A percentile compares a stretch with the other conserved stretches of the same genome.
These are phyloP conservation scores for Eublepharis macularius DNA, from an alignment of 2,113 vertebrate genomes.

Conservation along the genomic window DNA sequence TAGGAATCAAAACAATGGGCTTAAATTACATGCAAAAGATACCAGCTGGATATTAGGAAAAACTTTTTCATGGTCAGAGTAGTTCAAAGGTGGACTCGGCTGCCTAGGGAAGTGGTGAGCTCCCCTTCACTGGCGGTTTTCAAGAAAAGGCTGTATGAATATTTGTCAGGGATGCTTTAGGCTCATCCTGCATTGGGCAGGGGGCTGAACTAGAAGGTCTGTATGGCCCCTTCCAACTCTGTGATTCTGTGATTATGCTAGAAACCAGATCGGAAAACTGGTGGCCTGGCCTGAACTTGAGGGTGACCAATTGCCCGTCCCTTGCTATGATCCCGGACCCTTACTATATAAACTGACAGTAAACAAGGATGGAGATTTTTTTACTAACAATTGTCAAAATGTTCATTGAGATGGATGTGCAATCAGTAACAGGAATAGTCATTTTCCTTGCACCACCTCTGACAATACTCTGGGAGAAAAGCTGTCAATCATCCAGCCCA, in stretches of 20 bases:
- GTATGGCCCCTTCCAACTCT: too few relatives aligned
- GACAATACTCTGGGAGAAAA: background rate
- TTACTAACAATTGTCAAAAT: background rate
- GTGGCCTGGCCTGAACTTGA: background rate
- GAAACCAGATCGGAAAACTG: background rate
- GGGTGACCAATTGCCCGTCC: background rate
- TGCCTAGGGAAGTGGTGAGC: too few relatives aligned
- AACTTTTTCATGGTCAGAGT: too few relatives aligned
- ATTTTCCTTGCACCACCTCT: background rate
- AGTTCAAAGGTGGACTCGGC: too few relatives aligned
- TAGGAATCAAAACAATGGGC: too few relatives aligned
- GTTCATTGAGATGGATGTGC: background rate
- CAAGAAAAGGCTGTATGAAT: too few relatives aligned
- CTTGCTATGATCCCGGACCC: background rate
- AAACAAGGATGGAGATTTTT: background rate
- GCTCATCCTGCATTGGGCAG: too few relatives aligned
- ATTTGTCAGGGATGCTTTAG: too few relatives aligned
- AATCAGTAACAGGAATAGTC: background rate
- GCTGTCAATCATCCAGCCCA: background rate
- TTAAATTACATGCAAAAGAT: too few relatives aligned
- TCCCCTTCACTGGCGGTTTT: too few relatives aligned
- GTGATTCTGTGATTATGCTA: background rate
- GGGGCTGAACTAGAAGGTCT: too few relatives aligned
- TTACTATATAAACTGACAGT: background rate
- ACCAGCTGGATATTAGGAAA: too few relatives aligned